phyloP scores from a whole-genome alignment of 53 echinoderm and acorn worm genomes.

The Astropecten irregularis region DNA sequence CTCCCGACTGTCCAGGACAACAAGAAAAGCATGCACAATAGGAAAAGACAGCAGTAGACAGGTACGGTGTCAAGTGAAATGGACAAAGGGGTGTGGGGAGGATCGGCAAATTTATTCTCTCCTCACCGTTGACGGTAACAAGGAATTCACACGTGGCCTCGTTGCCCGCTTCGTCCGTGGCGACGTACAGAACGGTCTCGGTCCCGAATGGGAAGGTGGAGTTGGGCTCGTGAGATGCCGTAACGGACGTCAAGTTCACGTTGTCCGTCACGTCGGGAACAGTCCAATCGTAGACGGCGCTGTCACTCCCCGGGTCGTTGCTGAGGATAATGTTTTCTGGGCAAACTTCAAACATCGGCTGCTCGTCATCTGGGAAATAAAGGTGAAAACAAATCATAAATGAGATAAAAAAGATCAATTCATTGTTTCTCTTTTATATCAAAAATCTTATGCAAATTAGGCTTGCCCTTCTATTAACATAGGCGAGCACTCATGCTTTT shows the following conservation, averaged over 20 bases:
- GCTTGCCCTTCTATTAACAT: no score
- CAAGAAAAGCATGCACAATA: no score
- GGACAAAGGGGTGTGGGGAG: no score
- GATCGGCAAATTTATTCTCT: no score
- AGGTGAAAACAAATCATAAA: no score
- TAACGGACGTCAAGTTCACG: constrained; percentile 11
- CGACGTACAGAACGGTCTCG: constrained; percentile 45
- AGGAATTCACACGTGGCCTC: constrained; percentile 38
- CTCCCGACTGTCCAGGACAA: no score
- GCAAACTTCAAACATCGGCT: constrained; percentile 44
- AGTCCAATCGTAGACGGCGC: constrained; percentile 23
- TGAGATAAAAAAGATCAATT: not conserved
- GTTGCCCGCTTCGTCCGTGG: constrained; percentile 41
- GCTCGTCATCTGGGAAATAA: constrained; percentile 31
- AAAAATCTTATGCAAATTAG: no score
- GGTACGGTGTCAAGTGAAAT: no score
- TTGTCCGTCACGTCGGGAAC: constrained; percentile 44
- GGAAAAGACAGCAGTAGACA: no score
- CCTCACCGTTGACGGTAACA: constrained; percentile 57
- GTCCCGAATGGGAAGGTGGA: constrained; percentile 40
- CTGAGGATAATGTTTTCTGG: constrained; percentile 39
- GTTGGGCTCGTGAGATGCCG: constrained; percentile 25
- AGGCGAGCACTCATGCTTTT: no score
- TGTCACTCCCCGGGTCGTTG: not conserved
- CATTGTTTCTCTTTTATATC: not conserved